Conservation (phyloP, 2,888 invertebrate species). For the Drosophila borealis region DNA sequence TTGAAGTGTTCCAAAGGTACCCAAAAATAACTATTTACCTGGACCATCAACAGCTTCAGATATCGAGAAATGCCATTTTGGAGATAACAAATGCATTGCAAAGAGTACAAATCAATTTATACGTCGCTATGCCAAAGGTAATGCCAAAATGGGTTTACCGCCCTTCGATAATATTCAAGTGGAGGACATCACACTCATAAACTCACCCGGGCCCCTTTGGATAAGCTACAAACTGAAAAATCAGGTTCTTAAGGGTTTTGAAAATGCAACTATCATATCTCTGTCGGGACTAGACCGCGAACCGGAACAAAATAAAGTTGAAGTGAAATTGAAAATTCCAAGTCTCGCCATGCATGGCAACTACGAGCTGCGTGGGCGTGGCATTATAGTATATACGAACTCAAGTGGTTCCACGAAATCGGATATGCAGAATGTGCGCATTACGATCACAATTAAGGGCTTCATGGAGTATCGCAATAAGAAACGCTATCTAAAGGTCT, state of each 20-base stretch:
- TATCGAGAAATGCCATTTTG: slow-evolving; percentile 34
- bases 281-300: slow-evolving; percentile 12
- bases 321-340: slow-evolving; percentile 14
- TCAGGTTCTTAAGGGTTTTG: slow-evolving; percentile 24
- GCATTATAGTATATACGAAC: slow-evolving; percentile 31
- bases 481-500: slow-evolving; percentile 33
- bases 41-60: slow-evolving; percentile 18
- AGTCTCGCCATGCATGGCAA: slow-evolving; percentile 21
- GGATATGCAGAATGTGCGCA: slow-evolving; percentile 33
- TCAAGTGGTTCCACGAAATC: slow-evolving; percentile 19
- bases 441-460: slow-evolving; percentile 10
- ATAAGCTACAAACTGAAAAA: slow-evolving; percentile 25
- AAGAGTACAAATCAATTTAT: slow-evolving; percentile 22
- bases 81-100: slow-evolving; percentile 20
- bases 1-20: no score
- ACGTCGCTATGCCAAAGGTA: slow-evolving; percentile 22
- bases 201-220: slow-evolving; percentile 25
- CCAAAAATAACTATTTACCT: neutral
- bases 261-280: slow-evolving; percentile 25
- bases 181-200: slow-evolving; percentile 14
- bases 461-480: slow-evolving; percentile 35
- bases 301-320: slow-evolving; percentile 6
- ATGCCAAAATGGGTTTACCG: slow-evolving; percentile 2
- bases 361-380: slow-evolving; percentile 34
- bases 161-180: slow-evolving; percentile 19